These are phyloP conservation scores for Lycaena phlaeas DNA, from an alignment of 2,888 invertebrate genomes.

Conservation along the genomic window DNA sequence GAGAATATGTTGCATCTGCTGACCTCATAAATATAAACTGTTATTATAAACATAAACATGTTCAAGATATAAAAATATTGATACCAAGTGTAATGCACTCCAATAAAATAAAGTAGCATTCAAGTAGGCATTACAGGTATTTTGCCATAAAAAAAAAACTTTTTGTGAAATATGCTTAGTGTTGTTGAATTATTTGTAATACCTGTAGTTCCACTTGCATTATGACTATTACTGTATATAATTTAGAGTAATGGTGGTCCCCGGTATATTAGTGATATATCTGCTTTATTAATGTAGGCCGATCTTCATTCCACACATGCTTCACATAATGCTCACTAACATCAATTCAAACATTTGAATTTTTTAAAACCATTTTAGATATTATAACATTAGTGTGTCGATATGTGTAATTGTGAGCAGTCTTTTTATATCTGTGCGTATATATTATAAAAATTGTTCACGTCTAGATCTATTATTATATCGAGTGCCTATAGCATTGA, in stretches of 20 bases:
- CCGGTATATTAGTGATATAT: conserved; percentile 46
- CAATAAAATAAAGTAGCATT: background rate
- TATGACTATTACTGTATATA: conserved; percentile 52
- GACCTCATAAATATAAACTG: conserved; percentile 3
- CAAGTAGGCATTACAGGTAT: conserved; percentile 2
- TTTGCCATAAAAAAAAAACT: background rate
- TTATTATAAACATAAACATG: background rate
- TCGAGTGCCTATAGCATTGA: conserved; percentile 73
- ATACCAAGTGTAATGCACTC: conserved; percentile 3
- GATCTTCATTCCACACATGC: conserved; percentile 55
- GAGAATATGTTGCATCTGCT: background rate
- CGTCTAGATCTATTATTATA: conserved; percentile 68
- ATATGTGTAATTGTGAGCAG: conserved; percentile 57
- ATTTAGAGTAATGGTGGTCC: conserved; percentile 58
- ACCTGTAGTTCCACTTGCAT: conserved; percentile 10
- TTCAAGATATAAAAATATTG: background rate
- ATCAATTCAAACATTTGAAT: conserved; percentile 20
- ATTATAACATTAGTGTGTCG: conserved; percentile 56
- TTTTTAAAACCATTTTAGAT: conserved; percentile 60
- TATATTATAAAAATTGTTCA: conserved; percentile 61
- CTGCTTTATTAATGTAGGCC: conserved; percentile 43
- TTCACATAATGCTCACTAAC: conserved; percentile 48
- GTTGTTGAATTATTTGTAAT: background rate
- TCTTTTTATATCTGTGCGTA: conserved; percentile 66
- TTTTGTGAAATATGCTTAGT: background rate